phyloP scores from a whole-genome alignment of 2,113 vertebrate species.

The Ardeotis arabs region DNA sequence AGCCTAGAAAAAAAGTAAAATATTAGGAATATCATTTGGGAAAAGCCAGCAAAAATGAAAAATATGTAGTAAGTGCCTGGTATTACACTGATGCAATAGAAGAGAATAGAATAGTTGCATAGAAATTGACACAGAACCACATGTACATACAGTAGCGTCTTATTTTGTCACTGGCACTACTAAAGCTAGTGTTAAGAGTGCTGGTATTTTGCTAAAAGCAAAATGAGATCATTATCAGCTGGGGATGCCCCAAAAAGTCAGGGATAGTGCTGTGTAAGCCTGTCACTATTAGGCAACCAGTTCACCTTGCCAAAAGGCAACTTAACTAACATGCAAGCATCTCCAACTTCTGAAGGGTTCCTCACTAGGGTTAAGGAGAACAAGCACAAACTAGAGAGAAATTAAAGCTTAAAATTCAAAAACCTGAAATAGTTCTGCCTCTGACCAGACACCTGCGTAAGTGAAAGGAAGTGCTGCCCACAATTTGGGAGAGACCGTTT shows the following conservation, averaged over 20 bases:
- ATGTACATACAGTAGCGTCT: not conserved
- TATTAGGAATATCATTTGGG: not conserved
- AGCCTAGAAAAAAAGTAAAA: not conserved
- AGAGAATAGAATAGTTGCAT: not conserved
- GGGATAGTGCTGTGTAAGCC: not conserved
- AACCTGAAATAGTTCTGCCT: not conserved
- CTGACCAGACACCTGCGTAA: not conserved
- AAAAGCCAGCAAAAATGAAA: not conserved
- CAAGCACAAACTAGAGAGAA: not conserved
- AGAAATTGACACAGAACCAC: not conserved
- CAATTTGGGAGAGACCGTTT: not conserved
- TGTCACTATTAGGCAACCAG: not conserved
- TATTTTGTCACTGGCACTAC: not conserved
- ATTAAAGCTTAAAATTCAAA: not conserved
- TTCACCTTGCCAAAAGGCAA: not conserved
- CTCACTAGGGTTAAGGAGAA: not conserved
- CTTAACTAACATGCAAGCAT: not conserved
- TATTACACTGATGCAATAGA: not conserved
- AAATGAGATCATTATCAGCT: not conserved
- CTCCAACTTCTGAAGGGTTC: not conserved
- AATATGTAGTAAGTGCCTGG: not conserved
- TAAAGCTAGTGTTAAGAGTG: not conserved
- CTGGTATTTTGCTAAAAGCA: not conserved
- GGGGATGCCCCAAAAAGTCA: not conserved
- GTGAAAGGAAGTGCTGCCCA: not conserved